Evolutionary conservation across 2,113 vertebrate species (phyloP).

Genomic region (Pogona vitticeps): DNA sequence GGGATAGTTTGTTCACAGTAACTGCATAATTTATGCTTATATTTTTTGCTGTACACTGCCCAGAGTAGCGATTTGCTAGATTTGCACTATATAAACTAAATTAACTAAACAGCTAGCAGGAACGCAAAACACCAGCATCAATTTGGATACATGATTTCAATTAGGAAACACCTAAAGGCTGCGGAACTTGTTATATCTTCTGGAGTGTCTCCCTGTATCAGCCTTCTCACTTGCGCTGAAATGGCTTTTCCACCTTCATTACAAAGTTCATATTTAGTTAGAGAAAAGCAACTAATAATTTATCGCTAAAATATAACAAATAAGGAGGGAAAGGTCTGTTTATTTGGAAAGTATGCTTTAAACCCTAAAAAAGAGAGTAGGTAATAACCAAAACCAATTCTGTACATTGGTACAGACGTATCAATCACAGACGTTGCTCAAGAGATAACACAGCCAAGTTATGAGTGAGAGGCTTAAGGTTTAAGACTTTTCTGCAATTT

Average conservation of each 20-base stretch:
- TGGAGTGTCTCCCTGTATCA: background rate
- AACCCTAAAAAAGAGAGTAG: background rate
- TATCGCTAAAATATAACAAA: background rate
- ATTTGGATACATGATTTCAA: background rate
- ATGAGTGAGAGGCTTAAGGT: background rate
- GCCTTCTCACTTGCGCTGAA: background rate
- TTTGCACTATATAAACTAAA: too few species aligned
- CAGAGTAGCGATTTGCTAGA: too few species aligned
- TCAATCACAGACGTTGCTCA: background rate
- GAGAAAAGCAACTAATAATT: background rate
- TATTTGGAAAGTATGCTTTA: background rate
- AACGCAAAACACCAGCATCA: background rate
- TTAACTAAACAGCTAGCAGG: background rate
- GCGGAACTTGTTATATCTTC: background rate
- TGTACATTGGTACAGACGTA: background rate
- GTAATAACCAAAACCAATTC: background rate
- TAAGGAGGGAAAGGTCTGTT: background rate
- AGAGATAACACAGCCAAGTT: background rate
- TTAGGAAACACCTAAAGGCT: background rate
- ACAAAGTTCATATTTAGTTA: background rate
- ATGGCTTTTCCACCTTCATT: background rate
- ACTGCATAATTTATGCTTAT: too few species aligned
- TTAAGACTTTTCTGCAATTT: background rate
- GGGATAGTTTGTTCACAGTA: too few species aligned
- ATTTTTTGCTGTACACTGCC: too few species aligned